These are phyloP conservation scores for Xiphias gladius DNA, from an alignment of 2,113 vertebrate genomes.

Conservation along the genomic window DNA sequence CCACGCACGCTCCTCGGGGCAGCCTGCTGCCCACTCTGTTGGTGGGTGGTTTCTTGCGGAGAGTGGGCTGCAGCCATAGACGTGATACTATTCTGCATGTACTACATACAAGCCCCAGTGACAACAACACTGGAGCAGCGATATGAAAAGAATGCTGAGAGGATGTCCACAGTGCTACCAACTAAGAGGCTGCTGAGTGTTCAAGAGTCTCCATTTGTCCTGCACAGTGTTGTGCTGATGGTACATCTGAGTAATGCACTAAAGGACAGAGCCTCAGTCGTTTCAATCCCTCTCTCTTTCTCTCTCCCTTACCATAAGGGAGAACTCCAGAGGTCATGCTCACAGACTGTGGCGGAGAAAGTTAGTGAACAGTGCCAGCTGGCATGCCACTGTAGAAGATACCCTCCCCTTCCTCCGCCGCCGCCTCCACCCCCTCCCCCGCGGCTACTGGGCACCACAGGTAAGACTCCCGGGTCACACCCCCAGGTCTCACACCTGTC, in stretches of 20 bases:
- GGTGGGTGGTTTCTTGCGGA: slow-evolving; percentile 83
- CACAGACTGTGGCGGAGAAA: slow-evolving; percentile 88
- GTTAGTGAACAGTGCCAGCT: slow-evolving; percentile 91
- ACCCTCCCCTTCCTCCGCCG: slow-evolving; percentile 91
- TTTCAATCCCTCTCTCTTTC: slow-evolving; percentile 50
- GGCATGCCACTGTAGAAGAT: slow-evolving; percentile 93
- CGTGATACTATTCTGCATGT: slow-evolving; percentile 78
- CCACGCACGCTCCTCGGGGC: slow-evolving; percentile 83
- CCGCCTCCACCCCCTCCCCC: slow-evolving; percentile 94
- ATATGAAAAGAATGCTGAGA: slow-evolving; percentile 65
- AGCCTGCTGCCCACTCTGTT: slow-evolving; percentile 83
- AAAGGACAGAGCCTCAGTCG: slow-evolving; percentile 55
- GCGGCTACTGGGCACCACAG: slow-evolving; percentile 87
- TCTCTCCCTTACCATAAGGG: slow-evolving; percentile 84
- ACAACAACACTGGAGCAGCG: slow-evolving; percentile 64
- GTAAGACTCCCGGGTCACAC: slow-evolving; percentile 81
- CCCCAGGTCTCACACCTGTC: slow-evolving; percentile 49
- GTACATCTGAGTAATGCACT: slow-evolving; percentile 61
- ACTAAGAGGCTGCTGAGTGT: slow-evolving; percentile 65
- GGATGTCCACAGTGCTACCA: slow-evolving; percentile 59
- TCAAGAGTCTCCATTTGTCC: slow-evolving; percentile 67
- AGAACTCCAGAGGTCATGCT: slow-evolving; percentile 95
- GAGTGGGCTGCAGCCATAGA: slow-evolving; percentile 73
- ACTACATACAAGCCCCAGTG: slow-evolving; percentile 65
- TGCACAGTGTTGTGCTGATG: slow-evolving; percentile 62